A percentile compares a stretch with the other conserved stretches of the same genome.
Evolutionary conservation across 2,113 vertebrate genomes (phyloP).

Genomic region (Theristicus caerulescens): DNA sequence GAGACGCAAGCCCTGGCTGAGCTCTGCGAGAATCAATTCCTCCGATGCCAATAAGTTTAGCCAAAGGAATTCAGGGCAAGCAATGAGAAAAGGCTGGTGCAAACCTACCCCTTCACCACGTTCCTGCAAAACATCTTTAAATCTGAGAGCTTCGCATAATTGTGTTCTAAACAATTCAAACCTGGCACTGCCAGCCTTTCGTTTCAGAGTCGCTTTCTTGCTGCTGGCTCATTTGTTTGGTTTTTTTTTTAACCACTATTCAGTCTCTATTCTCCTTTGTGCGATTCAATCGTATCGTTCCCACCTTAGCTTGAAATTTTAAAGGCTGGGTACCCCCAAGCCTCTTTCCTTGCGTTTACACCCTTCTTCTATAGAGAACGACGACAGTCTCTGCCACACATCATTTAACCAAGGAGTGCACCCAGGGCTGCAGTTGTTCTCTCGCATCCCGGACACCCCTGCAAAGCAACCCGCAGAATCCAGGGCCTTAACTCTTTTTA

Average conservation of each 20-base stretch:
- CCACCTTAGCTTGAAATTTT: neutral
- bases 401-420: neutral
- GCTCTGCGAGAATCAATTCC: neutral
- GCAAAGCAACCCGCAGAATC: neutral
- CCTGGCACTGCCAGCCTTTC: conserved; percentile 2
- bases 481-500: neutral
- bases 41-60: neutral
- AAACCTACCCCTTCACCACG: neutral
- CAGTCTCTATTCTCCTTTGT: neutral
- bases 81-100: neutral
- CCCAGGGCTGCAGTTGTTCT: neutral
- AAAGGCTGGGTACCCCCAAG: neutral
- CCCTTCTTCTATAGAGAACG: neutral
- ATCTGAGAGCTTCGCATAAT: neutral
- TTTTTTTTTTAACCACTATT: neutral
- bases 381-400: neutral
- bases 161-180: neutral
- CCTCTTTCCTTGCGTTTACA: neutral
- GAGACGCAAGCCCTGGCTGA: neutral
- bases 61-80: neutral
- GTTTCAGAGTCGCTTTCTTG: neutral
- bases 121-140: neutral
- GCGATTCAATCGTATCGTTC: neutral
- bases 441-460: neutral
- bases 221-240: neutral